Evolutionary conservation across 2,797 vertebrate species (phyloP).

Genomic region (Hybognathus amarus): DNA sequence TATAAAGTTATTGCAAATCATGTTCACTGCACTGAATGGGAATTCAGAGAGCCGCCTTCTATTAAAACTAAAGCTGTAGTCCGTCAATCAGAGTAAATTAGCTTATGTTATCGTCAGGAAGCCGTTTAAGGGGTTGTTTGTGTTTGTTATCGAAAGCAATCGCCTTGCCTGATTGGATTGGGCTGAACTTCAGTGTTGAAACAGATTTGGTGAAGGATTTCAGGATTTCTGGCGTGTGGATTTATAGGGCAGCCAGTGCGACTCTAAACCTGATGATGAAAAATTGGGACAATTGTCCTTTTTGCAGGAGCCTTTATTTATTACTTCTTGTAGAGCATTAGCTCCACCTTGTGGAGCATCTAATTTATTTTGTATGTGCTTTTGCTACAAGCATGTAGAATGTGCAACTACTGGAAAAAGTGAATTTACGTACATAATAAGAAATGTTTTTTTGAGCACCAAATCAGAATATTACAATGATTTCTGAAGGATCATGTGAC

Average conservation of each 20-base stretch:
- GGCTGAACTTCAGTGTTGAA: not conserved
- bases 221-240: conserved; percentile 12
- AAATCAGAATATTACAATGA: not conserved
- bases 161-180: not conserved
- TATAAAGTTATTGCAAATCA: conserved; percentile 23
- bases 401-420: too few species aligned
- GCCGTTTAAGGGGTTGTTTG: conserved; percentile 1
- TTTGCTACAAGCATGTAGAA: not conserved
- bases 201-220: not conserved
- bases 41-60: conserved; percentile 1
- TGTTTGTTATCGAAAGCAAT: not conserved
- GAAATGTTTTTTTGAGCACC: not conserved
- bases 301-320: not conserved
- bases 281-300: conserved; percentile 5
- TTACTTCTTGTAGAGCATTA: not conserved
- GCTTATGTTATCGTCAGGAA: conserved; percentile 10
- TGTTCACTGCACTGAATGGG: not conserved
- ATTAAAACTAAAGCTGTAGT: conserved; percentile 3
- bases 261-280: conserved; percentile 8
- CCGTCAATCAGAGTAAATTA: conserved; percentile 19
- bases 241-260: conserved; percentile 6
- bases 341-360: conserved; percentile 40
- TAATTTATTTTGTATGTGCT: not conserved
- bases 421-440: not conserved
- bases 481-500: not conserved